A percentile compares a stretch with the other conserved stretches of the same genome.
phyloP scores from a whole-genome alignment of 2,113 vertebrate genomes.

The Alethe castanea region DNA sequence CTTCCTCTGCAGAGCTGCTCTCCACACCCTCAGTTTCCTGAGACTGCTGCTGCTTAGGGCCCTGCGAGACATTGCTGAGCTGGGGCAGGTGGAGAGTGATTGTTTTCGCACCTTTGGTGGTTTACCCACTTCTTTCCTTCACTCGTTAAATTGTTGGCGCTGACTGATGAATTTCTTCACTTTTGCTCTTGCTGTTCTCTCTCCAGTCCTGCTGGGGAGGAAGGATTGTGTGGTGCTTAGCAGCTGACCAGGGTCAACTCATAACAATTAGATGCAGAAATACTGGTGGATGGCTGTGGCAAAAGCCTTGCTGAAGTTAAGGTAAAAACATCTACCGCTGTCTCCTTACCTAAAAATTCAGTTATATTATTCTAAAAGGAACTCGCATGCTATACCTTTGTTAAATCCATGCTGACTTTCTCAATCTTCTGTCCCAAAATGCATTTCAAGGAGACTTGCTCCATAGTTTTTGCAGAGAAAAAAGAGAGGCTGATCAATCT shows the following conservation, averaged over 20 bases:
- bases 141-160: neutral
- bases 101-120: too few species aligned
- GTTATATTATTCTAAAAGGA: neutral
- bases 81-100: rapidly evolving
- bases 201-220: neutral
- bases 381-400: neutral
- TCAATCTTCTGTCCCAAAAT: neutral
- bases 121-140: neutral
- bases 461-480: neutral
- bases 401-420: neutral
- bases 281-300: neutral
- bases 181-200: neutral
- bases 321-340: neutral
- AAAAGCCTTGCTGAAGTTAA: neutral
- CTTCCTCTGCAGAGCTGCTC: neutral
- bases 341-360: neutral
- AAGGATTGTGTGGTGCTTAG: neutral
- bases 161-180: neutral
- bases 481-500: neutral
- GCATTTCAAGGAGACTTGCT: neutral
- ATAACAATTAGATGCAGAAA: neutral
- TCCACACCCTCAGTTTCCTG: neutral
- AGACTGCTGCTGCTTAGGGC: neutral
- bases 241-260: neutral
- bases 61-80: neutral